These are phyloP conservation scores for Schizopygopsis pylzovi DNA, from an alignment of 2,797 vertebrate species.

Conservation along the genomic window DNA sequence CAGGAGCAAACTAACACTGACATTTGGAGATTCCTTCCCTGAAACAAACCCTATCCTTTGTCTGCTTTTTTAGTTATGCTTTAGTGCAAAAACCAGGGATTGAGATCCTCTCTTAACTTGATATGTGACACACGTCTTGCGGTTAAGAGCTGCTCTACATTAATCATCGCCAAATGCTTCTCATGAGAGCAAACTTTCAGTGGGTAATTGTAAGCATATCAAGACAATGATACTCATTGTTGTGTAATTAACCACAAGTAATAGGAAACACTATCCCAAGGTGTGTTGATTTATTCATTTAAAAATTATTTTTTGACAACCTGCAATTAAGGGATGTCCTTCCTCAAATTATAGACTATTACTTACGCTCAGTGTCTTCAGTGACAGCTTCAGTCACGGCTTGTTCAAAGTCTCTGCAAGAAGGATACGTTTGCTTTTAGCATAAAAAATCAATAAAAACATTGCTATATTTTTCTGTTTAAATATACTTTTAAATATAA, in stretches of 20 bases:
- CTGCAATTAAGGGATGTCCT: conserved; percentile 55
- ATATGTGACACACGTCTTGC: conserved; percentile 70
- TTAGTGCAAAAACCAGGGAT: conserved; percentile 47
- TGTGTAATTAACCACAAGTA: conserved; percentile 62
- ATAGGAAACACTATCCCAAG: conserved; percentile 65
- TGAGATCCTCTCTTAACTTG: conserved; percentile 66
- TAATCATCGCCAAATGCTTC: conserved; percentile 64
- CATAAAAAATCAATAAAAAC: not conserved
- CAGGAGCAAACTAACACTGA: conserved; percentile 27
- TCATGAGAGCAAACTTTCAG: conserved; percentile 65
- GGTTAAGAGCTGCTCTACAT: conserved; percentile 68
- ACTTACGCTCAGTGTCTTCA: conserved; percentile 35
- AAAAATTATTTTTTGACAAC: conserved; percentile 61
- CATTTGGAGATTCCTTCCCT: conserved; percentile 33
- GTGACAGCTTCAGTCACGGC: not conserved
- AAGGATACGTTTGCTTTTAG: conserved; percentile 11
- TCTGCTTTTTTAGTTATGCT: conserved; percentile 51
- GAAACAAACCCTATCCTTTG: conserved; percentile 53
- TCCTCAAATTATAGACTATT: conserved; percentile 57
- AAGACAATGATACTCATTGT: conserved; percentile 71
- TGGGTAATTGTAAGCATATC: conserved; percentile 68
- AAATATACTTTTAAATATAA: not conserved
- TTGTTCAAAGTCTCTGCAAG: not conserved
- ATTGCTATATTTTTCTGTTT: not conserved
- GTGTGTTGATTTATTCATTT: conserved; percentile 68